Evolutionary conservation across 2,888 invertebrate genomes (phyloP), one percentile per base, ranked within the genome.

Genomic region (Drosophila aldrichi): DNA sequence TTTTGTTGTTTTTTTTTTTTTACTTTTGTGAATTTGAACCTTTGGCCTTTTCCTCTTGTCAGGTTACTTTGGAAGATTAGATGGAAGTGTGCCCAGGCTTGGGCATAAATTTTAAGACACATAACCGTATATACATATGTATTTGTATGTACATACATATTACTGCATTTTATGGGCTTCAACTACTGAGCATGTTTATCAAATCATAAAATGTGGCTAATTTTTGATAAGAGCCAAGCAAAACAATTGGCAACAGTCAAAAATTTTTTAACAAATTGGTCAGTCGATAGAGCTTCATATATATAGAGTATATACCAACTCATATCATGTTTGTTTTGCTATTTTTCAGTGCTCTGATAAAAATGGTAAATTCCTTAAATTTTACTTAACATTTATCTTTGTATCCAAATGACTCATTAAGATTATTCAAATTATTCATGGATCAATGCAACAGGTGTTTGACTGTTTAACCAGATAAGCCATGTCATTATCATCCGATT

Each of bases 171-270:
- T 84, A 77, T 85, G 59, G 68, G 59, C 64, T 51, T 54, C 54
- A 72, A 67, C 72, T 69, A 68, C 46, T 55, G 60, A 59, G 58
- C 44, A 46, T 59, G 67, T 70, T 88, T 85, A 82, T 88, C 80
- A 79, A 65, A 63, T 63, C 79, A 64, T 84, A 84, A 82, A 82
- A 58, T 29, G 51, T 63, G 41, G 61, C 52, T 62, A 79, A 67
- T 43, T 22, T 58, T 58, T 67, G 73, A 73, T 73, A 81, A 74
- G 74, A 46, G 34, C 9, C 48, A 34, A 49, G 18, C 62, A 59
- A 34, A 81, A 84, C 88, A 64, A 81, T 74, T 82, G 74, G 77
- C 82, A 82, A 88, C 82, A 79, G 80, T 41, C 51, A 36, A 68
- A 70, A 65, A 8, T 18, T n/a, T 73, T 57, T 41, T 43, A 22